Evolutionary conservation across 2,888 invertebrate species (phyloP), one percentile per base, ranked within the genome.

Genomic region (Dyspetes luteomarginatus): DNA sequence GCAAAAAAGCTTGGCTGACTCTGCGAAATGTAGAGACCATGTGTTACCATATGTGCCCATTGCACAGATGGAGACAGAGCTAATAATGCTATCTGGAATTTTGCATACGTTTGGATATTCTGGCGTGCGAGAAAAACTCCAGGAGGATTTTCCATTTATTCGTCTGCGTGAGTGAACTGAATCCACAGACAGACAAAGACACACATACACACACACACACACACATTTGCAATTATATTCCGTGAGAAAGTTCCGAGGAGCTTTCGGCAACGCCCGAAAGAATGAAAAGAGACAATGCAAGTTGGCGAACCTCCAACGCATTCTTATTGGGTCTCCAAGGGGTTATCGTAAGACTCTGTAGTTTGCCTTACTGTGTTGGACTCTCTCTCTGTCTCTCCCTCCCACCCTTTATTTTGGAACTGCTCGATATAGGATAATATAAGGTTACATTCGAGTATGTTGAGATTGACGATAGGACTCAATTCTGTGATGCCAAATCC

Each of bases 221-320:
- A 60, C 36, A 22, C 17, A 45, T 24, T n/a, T 17, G 48, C 36
- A 56, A 72, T 73, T 48, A 68, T 64, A 50, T 48, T 43, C 15
- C 17, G 36, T 36, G 30, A 60, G 41, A 24, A 73, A 19, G 30
- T 56, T 67, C 50, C 43, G 67, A 45, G 36, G 48, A 43, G 58
- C 48, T 55, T 79, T 19, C 41, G 48, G 64, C 26, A 15, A 41
- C 15, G 30, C 41, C 50, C 22, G 71, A 45, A 75, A 65, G 36
- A 17, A 67, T 3, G 30, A 22, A 52, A 48, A 56, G 58, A 55
- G 69, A 69, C 56, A 73, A 56, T 50, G 36, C 62, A n/a, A 52
- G 24, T 75, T 80, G 79, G 79, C 79, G n/a, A 9, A 17, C 19
- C 1, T 71, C 77, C 77, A 78, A 52, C 12, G 69, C 19, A 43